Percentiles rank a stretch among this genome's conserved stretches.
Evolutionary conservation across 2,113 vertebrate genomes (phyloP).

Genomic region (Labeo catla): DNA sequence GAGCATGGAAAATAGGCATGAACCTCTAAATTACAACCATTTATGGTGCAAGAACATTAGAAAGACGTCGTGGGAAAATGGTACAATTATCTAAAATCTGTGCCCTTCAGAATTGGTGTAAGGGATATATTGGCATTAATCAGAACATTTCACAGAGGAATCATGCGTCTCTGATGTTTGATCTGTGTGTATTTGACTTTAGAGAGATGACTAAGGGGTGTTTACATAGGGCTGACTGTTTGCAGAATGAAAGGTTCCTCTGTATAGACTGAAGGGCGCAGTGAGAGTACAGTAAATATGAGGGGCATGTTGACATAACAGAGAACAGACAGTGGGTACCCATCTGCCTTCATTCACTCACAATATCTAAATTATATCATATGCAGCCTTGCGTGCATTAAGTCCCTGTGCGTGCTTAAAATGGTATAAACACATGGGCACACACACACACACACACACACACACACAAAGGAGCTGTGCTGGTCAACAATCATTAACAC

Average conservation of each 20-base stretch:
- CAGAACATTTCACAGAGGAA: constrained; percentile 6
- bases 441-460: too few species aligned
- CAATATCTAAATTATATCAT: not conserved
- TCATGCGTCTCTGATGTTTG: not conserved
- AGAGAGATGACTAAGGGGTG: not conserved
- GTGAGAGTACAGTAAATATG: constrained; percentile 47
- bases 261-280: constrained; percentile 15
- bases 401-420: not conserved
- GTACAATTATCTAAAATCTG: not conserved
- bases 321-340: not conserved
- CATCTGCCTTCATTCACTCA: not conserved
- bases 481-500: too few species aligned
- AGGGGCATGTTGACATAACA: constrained; percentile 45
- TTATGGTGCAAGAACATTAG: not conserved
- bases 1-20: not conserved
- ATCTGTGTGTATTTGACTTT: constrained; percentile 13
- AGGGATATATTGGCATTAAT: not conserved
- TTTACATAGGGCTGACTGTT: not conserved
- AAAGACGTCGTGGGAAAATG: not conserved
- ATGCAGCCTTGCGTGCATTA: not conserved
- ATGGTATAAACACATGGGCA: too few species aligned
- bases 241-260: constrained; percentile 21
- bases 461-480: too few species aligned
- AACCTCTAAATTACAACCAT: not conserved
- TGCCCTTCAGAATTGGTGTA: not conserved